Percentiles rank a stretch among this genome's conserved stretches.
phyloP scores from a whole-genome alignment of 2,113 vertebrate species.

The Cavia porcellus region DNA sequence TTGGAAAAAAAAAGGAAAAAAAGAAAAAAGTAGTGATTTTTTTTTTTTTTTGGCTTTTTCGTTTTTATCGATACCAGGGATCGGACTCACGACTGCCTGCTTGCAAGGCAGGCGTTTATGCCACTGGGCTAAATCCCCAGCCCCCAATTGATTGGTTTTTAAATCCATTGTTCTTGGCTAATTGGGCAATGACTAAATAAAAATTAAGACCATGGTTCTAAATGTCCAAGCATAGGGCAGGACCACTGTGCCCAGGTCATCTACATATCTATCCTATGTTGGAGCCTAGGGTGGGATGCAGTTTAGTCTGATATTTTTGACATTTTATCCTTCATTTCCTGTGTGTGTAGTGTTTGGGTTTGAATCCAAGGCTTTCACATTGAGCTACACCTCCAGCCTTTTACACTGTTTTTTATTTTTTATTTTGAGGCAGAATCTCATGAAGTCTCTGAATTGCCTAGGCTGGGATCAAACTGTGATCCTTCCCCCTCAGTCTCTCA shows the following conservation, averaged over 20 bases:
- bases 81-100: no score
- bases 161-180: slow-evolving; percentile 34
- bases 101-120: no score
- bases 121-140: no score
- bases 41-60: no score
- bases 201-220: background rate
- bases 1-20: no score
- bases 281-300: background rate
- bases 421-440: background rate
- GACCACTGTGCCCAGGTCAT: background rate
- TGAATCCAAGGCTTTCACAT: background rate
- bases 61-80: no score
- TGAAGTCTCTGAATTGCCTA: background rate
- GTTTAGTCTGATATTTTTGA: background rate
- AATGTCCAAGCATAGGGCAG: background rate
- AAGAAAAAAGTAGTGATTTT: no score
- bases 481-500: background rate
- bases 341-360: background rate
- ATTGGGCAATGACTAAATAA: background rate
- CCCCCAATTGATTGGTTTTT: background rate
- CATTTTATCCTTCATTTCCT: background rate
- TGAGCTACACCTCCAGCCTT: background rate
- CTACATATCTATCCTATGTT: background rate
- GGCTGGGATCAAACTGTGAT: background rate
- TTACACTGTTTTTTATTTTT: background rate